Base-by-base conservation (phyloP, 2,888 invertebrate genomes). In the Glaucopsyche alexis region DNA sequence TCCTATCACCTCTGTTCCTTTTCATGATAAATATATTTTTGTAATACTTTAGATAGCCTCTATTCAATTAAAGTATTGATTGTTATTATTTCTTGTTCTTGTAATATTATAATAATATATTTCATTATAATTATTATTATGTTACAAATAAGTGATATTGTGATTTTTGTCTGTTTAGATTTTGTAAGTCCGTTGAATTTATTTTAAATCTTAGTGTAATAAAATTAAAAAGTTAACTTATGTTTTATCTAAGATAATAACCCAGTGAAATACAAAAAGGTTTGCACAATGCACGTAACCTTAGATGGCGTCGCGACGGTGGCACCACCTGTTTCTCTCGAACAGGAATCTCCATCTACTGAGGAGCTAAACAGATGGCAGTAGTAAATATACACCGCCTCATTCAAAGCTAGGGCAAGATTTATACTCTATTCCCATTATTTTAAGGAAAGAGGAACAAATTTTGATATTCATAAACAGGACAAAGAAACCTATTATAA, bases 111-210 rank as follows among this genome's bases (percentile, higher is more conserved):
- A 1, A 5, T 64, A 38, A 40, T n/a, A 16, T 55, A 55, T 14
- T 65, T 65, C 42, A 65, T 65, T 6, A n/a, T 42, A 14, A 14
- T 9, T 7, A n/a, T 14, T 40, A 38, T n/a, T 40, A 16, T 45
- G 9, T 16, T 45, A n/a, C 7, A 66, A 16, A 45, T 45, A 66
- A 67, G 45, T 45, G 8, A 45, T 67, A 7, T 45, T 45, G 66
- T 45, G 66, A 67, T 67, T 67, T 45, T 67, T 19, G 45, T 67
- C 19, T 67, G 45, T 45, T 11, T 67, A 67, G n/a, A 67, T 19
- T 66, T 67, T 19, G 42, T 67, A 69, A 49, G 49, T 47, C 13
- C 29, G 49, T 47, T 69, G 14, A 69, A 45, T 47, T 69, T 69
- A 14, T 29, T 69, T 69, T 49, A 38, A 49, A 14, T 29, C 7